Conservation (phyloP, 2,888 invertebrate species). For the Cantharis lateralis region DNA sequence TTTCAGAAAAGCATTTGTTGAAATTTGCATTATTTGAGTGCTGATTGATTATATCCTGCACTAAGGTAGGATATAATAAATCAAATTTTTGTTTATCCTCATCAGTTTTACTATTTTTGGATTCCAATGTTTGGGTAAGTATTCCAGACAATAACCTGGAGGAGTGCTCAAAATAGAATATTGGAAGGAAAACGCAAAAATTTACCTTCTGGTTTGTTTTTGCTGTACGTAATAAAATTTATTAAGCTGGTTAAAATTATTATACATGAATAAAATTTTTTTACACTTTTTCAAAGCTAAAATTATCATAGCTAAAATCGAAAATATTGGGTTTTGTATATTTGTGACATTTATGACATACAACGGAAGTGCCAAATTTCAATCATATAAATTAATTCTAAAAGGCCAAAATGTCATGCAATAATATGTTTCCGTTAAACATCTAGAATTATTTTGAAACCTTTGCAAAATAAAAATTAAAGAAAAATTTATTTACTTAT, state of each 20-base stretch:
- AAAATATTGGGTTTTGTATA: neutral
- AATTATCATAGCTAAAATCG: neutral
- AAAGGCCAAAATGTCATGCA: too few relatives aligned
- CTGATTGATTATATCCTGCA: neutral
- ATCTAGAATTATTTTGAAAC: too few relatives aligned
- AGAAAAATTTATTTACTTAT: conserved; percentile 9
- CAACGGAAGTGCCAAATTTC: neutral
- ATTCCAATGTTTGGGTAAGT: neutral
- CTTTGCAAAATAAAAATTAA: too few relatives aligned
- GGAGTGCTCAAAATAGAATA: neutral
- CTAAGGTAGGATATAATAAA: neutral
- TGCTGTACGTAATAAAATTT: neutral
- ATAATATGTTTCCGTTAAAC: too few relatives aligned
- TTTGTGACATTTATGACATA: neutral
- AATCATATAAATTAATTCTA: too few relatives aligned
- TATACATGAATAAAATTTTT: neutral
- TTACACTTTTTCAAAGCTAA: neutral
- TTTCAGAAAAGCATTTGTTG: neutral
- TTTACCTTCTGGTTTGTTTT: neutral
- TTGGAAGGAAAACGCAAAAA: neutral
- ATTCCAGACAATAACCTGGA: neutral
- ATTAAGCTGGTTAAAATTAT: neutral
- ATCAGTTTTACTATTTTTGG: neutral
- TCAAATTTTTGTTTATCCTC: neutral
- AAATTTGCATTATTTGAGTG: neutral